Evolutionary conservation across 2,888 invertebrate genomes (phyloP), one percentile per base, ranked within the genome.

Genomic region (Lissocephala sabroskyi): DNA sequence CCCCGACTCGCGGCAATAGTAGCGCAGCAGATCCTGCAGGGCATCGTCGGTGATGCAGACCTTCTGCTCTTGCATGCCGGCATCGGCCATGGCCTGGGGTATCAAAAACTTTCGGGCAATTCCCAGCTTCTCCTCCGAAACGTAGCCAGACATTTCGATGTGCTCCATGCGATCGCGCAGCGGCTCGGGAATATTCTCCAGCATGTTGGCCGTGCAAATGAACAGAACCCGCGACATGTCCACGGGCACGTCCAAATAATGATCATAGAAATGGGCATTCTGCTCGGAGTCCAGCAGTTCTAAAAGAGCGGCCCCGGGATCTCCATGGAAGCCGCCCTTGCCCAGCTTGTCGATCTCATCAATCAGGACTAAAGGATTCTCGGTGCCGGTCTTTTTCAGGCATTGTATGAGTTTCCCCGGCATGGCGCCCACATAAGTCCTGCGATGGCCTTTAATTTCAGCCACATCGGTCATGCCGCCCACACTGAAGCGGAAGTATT

Each of bases 361-460:
- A 59, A 98, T 98, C 4, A 98, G 88, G 44, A 98, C 91, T 2
- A 98, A 86, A 0, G 98, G 98, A 87, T 98, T 98, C 86, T 98
- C 97, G 0, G 96, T 96, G 84, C 89, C 91, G 0, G 96, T 96
- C 83, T 98, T 98, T 86, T 98, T 98, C 63, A 98, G 86, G 78
- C 97, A 97, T 85, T 98, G 98, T 74, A 98, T 97, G 11, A 97
- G 88, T 86, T 98, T 98, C 28, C 98, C 98, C 0, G 98, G 98
- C 98, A 98, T 98, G 1, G 98, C 97, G n/a, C 98, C 98, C 13
- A 98, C 96, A 85, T 98, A 98, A 0, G 98, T 98, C 60, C 97
- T 88, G 62, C 97, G 87, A 84, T 98, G 97, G 0, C 98, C 98
- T 86, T 98, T 98, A 79, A 98, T 97, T 88, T 98, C 98, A 0